phyloP scores from a whole-genome alignment of 2,113 vertebrate genomes.

The Scopus umbretta region DNA sequence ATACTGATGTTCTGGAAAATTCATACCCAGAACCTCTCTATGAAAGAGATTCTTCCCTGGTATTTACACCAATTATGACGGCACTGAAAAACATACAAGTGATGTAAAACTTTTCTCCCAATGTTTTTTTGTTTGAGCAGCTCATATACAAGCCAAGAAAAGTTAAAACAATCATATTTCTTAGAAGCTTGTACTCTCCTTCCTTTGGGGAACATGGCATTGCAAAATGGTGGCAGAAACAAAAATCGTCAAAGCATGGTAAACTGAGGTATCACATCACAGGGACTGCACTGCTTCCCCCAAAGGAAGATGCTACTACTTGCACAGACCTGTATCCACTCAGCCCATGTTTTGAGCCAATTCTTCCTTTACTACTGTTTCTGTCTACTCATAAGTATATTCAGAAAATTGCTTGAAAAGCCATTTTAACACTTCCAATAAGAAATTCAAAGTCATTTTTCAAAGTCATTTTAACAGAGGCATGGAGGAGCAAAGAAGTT shows the following conservation, averaged over 20 bases:
- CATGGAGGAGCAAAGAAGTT: background rate
- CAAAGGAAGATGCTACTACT: background rate
- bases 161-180: background rate
- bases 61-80: rapidly evolving
- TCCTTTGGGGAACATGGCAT: background rate
- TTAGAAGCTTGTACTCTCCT: background rate
- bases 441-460: background rate
- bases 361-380: background rate
- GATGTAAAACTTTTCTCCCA: background rate
- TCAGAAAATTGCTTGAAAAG: background rate
- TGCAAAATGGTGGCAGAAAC: background rate
- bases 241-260: background rate
- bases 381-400: background rate
- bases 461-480: background rate
- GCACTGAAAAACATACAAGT: background rate
- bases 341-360: background rate
- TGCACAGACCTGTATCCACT: background rate
- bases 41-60: background rate
- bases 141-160: background rate
- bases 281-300: background rate
- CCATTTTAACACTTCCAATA: background rate
- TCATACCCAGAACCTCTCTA: background rate
- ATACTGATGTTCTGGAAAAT: background rate
- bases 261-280: background rate
- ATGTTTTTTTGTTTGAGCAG: background rate